Evolutionary conservation across 2,113 vertebrate species (phyloP), one percentile per base, ranked within the genome.

Genomic region (Prolemur simus): DNA sequence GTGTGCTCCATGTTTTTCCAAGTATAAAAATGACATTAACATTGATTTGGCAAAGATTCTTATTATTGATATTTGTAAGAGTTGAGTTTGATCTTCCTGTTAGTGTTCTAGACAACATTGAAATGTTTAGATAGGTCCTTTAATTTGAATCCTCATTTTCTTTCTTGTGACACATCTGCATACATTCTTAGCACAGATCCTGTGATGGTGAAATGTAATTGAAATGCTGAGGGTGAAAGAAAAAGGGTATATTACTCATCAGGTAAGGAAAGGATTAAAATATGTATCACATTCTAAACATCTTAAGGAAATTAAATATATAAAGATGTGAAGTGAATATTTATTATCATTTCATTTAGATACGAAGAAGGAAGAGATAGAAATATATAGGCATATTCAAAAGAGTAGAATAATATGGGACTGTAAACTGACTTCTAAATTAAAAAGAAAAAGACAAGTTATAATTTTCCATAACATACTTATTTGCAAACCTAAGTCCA

Each of bases 1-100:
- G 23, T 95, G 52, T 89, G 25, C 37, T 85, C 63, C 47, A 73
- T 93, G 74, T 91, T 96, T 91, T 90, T 87, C 83, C 71, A 89
- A 96, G 97, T 96, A 97, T 94, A 95, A 98, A 97, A 95, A 91
- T 95, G 96, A 88, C 12, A 0, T 98, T 97, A 85, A 94, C 87
- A 96, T 95, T 97, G 96, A 97, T 97, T 97, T 98, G 96, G 97
- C 93, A 95, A 98, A 97, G 87, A 96, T 94, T 97, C 69, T 98
- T 97, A 96, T 96, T 95, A 96, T 95, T 97, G 98, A 95, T 96
- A 97, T 98, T 98, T 98, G 74, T 94, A 97, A 94, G 78, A 96
- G 84, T 88, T 98, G 98, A 95, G 95, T 98, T 96, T 98, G 95
- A 95, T 97, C 87, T 98, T 89, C 92, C 91, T 97, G 81, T 81